phyloP scores from a whole-genome alignment of 2,797 vertebrate species.

The Luscinia megarhynchos region DNA sequence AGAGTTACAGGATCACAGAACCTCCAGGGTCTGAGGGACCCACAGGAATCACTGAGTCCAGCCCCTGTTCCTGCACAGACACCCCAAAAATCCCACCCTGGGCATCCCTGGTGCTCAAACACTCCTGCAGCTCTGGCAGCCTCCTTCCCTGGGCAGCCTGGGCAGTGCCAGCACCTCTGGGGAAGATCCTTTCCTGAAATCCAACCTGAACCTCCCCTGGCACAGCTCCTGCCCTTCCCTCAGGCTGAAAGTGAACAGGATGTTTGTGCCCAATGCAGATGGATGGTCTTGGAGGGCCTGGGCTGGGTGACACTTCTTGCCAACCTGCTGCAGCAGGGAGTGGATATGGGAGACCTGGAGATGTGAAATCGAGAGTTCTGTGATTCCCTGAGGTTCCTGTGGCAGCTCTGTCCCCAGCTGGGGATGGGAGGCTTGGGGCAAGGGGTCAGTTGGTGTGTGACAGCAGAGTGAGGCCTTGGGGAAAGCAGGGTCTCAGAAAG shows the following conservation, averaged over 20 bases:
- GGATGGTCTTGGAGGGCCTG: neutral
- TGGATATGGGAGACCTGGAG: neutral
- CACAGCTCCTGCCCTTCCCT: neutral
- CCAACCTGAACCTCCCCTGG: accelerated
- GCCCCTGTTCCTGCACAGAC: accelerated
- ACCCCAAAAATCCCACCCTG: neutral
- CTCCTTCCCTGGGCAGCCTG: neutral
- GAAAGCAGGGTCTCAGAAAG: neutral
- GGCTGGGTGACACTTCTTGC: neutral
- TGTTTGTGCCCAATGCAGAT: accelerated
- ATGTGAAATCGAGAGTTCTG: neutral
- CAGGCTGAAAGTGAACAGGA: accelerated
- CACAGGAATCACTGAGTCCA: accelerated
- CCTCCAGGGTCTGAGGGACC: too few species aligned
- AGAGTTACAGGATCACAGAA: neutral
- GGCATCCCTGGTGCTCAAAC: accelerated
- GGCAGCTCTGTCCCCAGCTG: neutral
- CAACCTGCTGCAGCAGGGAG: neutral
- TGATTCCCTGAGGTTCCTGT: neutral
- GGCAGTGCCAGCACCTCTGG: neutral
- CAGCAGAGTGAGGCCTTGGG: neutral
- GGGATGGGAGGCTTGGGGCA: neutral
- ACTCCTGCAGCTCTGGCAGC: neutral
- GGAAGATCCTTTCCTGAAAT: accelerated
- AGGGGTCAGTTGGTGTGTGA: neutral